These are phyloP conservation scores for Aphrocallistes beatrix DNA, from an alignment of 37 sponge, comb jelly and placozoan genomes.

Conservation along the genomic window DNA sequence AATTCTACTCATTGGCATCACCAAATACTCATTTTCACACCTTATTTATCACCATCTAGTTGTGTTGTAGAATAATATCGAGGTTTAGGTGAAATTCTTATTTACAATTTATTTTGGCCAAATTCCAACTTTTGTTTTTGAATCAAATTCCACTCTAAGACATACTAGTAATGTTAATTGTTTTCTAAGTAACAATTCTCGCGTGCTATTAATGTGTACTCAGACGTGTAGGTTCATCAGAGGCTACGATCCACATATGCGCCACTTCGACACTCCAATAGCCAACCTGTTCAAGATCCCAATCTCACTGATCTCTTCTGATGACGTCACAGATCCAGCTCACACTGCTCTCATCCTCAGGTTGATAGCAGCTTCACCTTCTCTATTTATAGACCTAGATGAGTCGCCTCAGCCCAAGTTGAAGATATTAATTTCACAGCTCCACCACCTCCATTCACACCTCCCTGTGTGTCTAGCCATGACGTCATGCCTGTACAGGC, in stretches of 20 bases:
- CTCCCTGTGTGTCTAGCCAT: background rate
- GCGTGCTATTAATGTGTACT: background rate
- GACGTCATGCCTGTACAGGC: conserved; percentile 10
- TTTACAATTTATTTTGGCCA: no score
- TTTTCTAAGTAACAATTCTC: background rate
- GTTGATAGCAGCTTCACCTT: background rate
- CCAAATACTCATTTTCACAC: no score
- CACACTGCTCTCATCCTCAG: background rate
- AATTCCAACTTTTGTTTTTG: no score
- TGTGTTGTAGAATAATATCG: no score
- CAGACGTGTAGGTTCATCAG: background rate
- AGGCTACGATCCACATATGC: background rate
- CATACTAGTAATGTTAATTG: background rate
- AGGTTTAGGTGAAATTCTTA: no score
- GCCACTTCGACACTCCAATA: background rate
- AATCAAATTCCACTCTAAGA: no score
- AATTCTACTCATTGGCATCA: no score
- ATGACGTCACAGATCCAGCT: background rate
- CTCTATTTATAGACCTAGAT: background rate
- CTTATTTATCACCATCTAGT: no score
- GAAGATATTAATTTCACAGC: background rate
- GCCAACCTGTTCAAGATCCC: background rate
- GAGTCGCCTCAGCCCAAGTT: background rate
- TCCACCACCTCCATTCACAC: background rate
- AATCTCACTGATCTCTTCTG: background rate